A percentile compares a stretch with the other conserved stretches of the same genome.
These are phyloP conservation scores for Drosophila fungiperda DNA, from an alignment of 2,888 invertebrate species.

Conservation along the genomic window DNA sequence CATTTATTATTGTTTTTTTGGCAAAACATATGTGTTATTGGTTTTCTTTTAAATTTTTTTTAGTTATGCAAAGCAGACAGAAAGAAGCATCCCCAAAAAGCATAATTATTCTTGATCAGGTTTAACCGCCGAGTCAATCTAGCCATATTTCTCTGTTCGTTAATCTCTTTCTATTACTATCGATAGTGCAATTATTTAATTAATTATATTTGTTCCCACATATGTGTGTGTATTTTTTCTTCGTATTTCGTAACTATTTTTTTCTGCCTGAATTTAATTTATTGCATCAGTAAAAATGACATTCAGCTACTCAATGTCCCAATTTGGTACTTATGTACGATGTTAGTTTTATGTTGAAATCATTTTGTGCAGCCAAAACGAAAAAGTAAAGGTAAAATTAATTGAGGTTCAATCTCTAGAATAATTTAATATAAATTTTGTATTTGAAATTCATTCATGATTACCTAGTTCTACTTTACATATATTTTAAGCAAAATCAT, in stretches of 20 bases:
- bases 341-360: background rate
- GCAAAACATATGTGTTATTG: background rate
- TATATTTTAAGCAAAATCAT: slow-evolving; percentile 37
- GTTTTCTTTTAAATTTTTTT: background rate
- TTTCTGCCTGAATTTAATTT: background rate
- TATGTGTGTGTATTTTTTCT: background rate
- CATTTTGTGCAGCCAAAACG: background rate
- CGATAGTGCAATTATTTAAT: background rate
- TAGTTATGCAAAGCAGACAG: background rate
- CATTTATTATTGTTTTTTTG: background rate
- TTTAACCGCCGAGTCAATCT: background rate
- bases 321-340: background rate
- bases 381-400: background rate
- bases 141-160: background rate
- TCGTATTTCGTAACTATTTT: background rate
- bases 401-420: background rate
- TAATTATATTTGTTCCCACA: background rate
- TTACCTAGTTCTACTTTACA: background rate
- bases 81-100: background rate
- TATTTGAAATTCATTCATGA: too few species aligned
- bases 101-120: background rate
- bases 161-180: background rate
- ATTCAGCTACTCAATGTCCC: background rate
- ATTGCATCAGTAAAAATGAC: background rate
- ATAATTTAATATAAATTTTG: too few species aligned